A percentile compares a stretch with the other conserved stretches of the same genome.
phyloP scores from a whole-genome alignment of 2,113 vertebrate species.

The Poecile atricapillus region DNA sequence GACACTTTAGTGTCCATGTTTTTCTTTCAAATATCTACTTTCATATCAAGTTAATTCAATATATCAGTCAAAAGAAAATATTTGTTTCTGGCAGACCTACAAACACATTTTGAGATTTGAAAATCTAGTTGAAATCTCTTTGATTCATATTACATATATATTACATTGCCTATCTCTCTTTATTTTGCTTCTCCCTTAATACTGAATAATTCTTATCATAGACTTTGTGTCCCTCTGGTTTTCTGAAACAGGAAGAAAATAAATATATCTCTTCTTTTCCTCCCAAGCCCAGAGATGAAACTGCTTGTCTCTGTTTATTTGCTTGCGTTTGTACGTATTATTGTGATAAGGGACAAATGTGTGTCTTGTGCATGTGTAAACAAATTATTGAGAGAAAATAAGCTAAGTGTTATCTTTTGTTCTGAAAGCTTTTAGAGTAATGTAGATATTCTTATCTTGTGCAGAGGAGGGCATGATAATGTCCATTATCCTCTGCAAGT shows the following conservation, averaged over 20 bases:
- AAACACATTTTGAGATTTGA: not conserved
- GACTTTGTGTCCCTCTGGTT: not conserved
- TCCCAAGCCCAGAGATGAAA: not conserved
- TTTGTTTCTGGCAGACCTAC: not conserved
- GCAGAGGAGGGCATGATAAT: not conserved
- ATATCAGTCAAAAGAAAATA: not conserved
- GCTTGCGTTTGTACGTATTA: not conserved
- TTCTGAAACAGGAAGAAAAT: not conserved
- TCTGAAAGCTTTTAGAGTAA: conserved; percentile 50
- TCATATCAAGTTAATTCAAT: not conserved
- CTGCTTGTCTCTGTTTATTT: conserved; percentile 20
- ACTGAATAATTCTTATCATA: not conserved
- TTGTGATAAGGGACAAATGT: not conserved
- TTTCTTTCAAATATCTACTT: not conserved
- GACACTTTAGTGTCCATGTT: not conserved
- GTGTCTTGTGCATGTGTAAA: not conserved
- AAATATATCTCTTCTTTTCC: not conserved
- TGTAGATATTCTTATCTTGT: conserved; percentile 28
- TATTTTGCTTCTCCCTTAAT: not conserved
- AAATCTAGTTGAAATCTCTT: not conserved
- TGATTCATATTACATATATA: not conserved
- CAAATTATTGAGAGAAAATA: conserved; percentile 36
- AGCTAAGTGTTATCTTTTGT: conserved; percentile 43
- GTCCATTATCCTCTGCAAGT: conserved; percentile 23
- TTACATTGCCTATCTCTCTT: not conserved